Conservation (phyloP, 2,113 vertebrate genomes). For the Crotalus helleri region DNA sequence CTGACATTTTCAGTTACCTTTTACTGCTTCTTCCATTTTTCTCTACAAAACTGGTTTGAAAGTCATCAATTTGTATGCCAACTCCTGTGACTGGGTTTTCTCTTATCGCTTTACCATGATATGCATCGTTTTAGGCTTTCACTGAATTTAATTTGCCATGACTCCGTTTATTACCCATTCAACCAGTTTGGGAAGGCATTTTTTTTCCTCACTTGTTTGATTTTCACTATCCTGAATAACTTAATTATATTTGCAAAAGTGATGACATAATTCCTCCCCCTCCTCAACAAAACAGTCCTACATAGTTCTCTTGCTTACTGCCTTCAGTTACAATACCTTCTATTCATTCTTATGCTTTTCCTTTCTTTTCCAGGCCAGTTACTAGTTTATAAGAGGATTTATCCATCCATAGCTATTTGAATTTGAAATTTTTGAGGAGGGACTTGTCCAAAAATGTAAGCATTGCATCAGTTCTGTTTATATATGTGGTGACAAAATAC, state of each 20-base stretch:
- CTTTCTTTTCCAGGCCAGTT: not conserved
- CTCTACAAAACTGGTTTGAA: not conserved
- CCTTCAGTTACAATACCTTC: not conserved
- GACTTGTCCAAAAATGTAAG: not conserved
- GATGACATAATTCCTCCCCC: not conserved
- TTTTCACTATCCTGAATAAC: not conserved
- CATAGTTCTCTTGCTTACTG: not conserved
- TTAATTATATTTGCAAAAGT: not conserved
- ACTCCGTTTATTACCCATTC: not conserved
- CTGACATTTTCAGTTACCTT: not conserved
- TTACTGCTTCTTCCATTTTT: not conserved
- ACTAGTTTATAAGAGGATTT: not conserved
- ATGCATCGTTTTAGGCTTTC: not conserved
- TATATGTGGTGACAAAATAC: not conserved
- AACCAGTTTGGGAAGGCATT: not conserved
- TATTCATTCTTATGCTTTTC: not conserved
- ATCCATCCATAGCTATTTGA: not conserved
- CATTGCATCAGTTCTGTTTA: not conserved
- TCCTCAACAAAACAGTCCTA: not conserved
- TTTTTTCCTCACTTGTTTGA: not conserved
- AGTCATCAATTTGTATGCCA: not conserved
- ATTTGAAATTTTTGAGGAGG: not conserved
- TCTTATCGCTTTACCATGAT: not conserved
- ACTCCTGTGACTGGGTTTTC: not conserved
- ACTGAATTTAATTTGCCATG: not conserved